phyloP scores from a whole-genome alignment of 2,113 vertebrate species.

The Bambusicola thoracicus region DNA sequence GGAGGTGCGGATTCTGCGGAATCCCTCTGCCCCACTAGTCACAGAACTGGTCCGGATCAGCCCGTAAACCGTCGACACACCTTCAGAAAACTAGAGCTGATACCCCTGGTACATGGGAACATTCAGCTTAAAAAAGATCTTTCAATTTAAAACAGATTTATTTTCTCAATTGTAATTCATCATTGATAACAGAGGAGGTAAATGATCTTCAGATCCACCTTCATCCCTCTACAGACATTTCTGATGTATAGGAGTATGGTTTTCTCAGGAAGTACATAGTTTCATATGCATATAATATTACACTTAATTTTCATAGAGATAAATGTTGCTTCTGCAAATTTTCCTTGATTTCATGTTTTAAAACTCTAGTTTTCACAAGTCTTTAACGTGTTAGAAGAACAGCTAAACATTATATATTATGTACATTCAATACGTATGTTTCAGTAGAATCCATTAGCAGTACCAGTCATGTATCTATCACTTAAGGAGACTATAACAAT shows the following conservation, averaged over 20 bases:
- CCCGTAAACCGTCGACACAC: no score
- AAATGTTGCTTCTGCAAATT: not conserved
- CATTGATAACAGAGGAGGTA: not conserved
- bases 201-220: not conserved
- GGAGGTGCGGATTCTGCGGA: no score
- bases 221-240: not conserved
- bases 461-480: not conserved
- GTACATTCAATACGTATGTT: not conserved
- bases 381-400: not conserved
- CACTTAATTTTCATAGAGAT: not conserved
- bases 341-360: not conserved
- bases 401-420: not conserved
- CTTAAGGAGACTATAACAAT: not conserved
- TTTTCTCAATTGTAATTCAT: not conserved
- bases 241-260: not conserved
- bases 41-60: no score
- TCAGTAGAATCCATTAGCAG: not conserved
- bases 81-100: not conserved
- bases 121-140: not conserved
- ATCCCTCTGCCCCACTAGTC: no score
- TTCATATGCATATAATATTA: not conserved
- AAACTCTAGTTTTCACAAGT: not conserved
- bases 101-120: fast-evolving
- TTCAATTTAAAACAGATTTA: not conserved
- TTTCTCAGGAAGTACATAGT: not conserved